Base-by-base conservation (phyloP, 2,113 vertebrate genomes). In the Acanthisitta chloris region DNA sequence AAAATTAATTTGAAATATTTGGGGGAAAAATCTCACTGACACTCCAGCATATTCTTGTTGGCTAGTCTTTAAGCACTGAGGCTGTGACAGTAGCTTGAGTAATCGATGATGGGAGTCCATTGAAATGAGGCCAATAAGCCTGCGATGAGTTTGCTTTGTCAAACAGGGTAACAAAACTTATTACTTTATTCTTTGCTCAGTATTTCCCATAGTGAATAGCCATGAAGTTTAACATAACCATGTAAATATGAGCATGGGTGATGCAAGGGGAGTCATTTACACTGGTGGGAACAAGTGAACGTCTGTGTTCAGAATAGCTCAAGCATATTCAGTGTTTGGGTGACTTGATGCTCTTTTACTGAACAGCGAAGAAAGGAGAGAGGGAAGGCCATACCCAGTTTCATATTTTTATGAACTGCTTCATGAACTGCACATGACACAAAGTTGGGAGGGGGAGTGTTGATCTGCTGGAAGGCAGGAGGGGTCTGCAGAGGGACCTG, bases 1-100 rank as follows among this genome's bases (percentile, higher is more conserved):
- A 67, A 59, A 59, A 88, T 92, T 86, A 67, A 55, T 91, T 96
- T 94, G 66, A 49, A 79, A 81, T 83, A 7, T 51, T 95, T 81
- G 69, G 8, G 87, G 64, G 65, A 49, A 95, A 94, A 88, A 80
- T 94, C 66, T 92, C 62, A 62, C 70, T 85, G 26, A 45, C 1
- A 2, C 61, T 61, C 65, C 78, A 91, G 64, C 12, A 4, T 85
- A 65, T 76, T 38, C 61, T 90, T 81, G 81, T 58, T 92, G 78
- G 49, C n/a, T 31, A 21, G 7, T 74, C 70, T 73, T 88, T 84
- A 83, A 78, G 45, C 43, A 48, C 58, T 2, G 7, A 40, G 52
- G 29, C 21, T 72, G 36, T 20, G 48, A 64, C 52, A 49, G 70
- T 55, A 51, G 24, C 90, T 72, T 83, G 43, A 79, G 36, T 64